Percentiles rank a stretch among this genome's conserved stretches.
Evolutionary conservation across 2,113 vertebrate genomes (phyloP).

Genomic region (Pipa parva): DNA sequence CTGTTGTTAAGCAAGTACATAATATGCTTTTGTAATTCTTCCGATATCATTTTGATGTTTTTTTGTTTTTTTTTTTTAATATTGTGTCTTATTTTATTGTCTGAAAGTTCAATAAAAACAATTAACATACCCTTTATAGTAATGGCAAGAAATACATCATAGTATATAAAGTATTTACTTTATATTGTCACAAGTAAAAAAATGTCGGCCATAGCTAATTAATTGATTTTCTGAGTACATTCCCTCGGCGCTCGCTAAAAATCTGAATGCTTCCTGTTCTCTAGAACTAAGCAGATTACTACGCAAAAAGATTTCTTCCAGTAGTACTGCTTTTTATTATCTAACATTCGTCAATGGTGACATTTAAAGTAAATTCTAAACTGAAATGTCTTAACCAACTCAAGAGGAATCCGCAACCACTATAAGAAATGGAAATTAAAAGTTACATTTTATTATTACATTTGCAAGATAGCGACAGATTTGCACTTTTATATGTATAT

Average conservation of each 20-base stretch:
- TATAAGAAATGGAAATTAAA: slow-evolving; percentile 14
- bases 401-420: background rate
- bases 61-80: no score
- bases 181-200: slow-evolving; percentile 5
- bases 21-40: slow-evolving; percentile 11
- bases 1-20: background rate
- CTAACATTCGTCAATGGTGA: slow-evolving; percentile 24
- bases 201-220: background rate
- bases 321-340: slow-evolving; percentile 25
- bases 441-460: slow-evolving; percentile 18
- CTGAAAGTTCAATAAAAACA: slow-evolving; percentile 16
- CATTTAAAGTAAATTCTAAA: slow-evolving; percentile 23
- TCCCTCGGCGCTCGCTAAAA: background rate
- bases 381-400: slow-evolving; percentile 14
- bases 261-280: slow-evolving; percentile 5
- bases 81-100: background rate
- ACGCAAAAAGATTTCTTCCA: slow-evolving; percentile 6
- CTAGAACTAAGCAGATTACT: slow-evolving; percentile 15
- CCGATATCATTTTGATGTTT: slow-evolving; percentile 2
- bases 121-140: slow-evolving; percentile 10
- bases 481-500: background rate
- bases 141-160: slow-evolving; percentile 10
- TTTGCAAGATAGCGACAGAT: slow-evolving; percentile 5
- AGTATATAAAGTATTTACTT: slow-evolving; percentile 19
- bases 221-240: slow-evolving; percentile 1